Base-by-base conservation (phyloP, 92 coral and sea anemone genomes). In the Heliopora coerulea region DNA sequence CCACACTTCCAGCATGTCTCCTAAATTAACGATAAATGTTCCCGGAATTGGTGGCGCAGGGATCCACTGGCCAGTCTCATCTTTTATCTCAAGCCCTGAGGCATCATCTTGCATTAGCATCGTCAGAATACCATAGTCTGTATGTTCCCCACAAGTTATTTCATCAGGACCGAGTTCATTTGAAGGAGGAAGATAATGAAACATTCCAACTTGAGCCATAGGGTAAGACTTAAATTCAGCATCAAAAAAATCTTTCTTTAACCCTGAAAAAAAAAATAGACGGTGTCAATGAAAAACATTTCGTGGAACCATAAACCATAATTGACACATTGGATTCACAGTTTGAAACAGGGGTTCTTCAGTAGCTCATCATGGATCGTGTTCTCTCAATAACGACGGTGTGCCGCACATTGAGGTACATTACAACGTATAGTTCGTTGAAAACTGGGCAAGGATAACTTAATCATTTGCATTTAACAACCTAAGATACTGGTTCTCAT, bases 1-100 rank as follows among this genome's bases (percentile, higher is more conserved):
- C 91, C 91, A 89, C 11, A 78, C 66, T 66, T 89, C 91, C 68
- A 89, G 62, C 85, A 84, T 88, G 68, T 89, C 91, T 6, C 96
- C 96, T 27, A 89, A 56, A 65, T 89, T 89, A 54, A 89, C 28
- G 15, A 89, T 82, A 60, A 89, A 80, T 2, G 96, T 68, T 54
- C 85, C 88, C 7, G 87, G 85, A 27, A 89, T 61, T 13, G 88
- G 91, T 11, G 96, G 91, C 0, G 79, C 89, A 18, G 85, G 83
- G 20, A 81, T 84, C 96, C 96, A 89, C 18, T 50, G 46, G 15
- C 89, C 91, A 74, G 79, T 72, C 30, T 70, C 80, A 18, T 73
- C 68, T 56, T 80, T 56, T 50, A 83, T 86, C 37, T 89, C 85
- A 20, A 89, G 75, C 3, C 96, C 96, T 17, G 91, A 91, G 15